Evolutionary conservation across 2,113 vertebrate species (phyloP), one percentile per base, ranked within the genome.

Genomic region (Cyprinus carpio): DNA sequence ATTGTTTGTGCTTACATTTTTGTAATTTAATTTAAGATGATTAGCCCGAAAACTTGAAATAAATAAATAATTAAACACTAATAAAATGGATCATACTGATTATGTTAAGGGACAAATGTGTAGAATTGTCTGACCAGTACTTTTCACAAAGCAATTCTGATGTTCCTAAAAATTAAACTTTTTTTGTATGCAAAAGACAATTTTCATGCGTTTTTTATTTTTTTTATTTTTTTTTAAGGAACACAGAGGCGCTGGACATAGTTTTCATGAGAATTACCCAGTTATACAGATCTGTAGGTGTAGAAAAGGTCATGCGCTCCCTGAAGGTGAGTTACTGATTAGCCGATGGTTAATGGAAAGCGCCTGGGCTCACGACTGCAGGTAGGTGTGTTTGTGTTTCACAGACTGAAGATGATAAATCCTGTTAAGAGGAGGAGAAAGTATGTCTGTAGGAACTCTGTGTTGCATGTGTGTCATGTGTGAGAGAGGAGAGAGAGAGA

Each of bases 351-450:
- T 80, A 80, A 80, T 64, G 34, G 77, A 60, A 25, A 56, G 51
- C 20, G n/a, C n/a, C 51, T 77, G 31, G 74, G 56, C 12, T 79
- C 54, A 43, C 31, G 54, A 20, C 75, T 16, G 76, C 76, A 78
- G 76, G 76, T 58, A n/a, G n/a, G 58, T n/a, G n/a, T 80, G 77
- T 64, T 62, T 80, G 58, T 80, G 77, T 80, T 43, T 64, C 77
- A 62, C 56, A 62, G 34, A 43, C 56, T 58, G 3, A 10, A 62
- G 34, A 5, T 62, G 23, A 62, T 80, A 64, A 62, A 80, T 80
- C 77, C 56, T 80, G 18, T 81, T 81, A 81, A 81, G 78, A 65
- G 76, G 31, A 79, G 15, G 62, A 65, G 79, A 67, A 81, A 81
- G 37, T 81, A 67, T 60, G 62, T 67, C 79, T 81, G 2, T 64